Evolutionary conservation across 2,888 invertebrate species (phyloP).

Genomic region (Drosophila subquinaria): DNA sequence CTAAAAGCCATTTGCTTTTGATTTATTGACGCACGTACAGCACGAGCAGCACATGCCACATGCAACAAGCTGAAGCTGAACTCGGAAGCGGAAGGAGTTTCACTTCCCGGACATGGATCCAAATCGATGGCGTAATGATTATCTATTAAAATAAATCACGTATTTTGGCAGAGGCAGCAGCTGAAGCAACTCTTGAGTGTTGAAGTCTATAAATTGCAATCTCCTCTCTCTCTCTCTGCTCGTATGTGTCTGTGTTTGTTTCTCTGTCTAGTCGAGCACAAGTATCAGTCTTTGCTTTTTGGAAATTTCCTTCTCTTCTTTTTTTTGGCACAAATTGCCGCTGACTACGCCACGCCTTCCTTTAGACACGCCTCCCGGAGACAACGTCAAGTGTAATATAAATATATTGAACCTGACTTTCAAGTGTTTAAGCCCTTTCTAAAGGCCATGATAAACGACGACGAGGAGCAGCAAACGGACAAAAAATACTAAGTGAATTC

Average conservation of each 20-base stretch:
- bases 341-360: slow-evolving; percentile 40
- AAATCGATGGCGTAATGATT: slow-evolving; percentile 83
- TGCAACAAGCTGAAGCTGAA: slow-evolving; percentile 47
- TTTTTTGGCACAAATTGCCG: slow-evolving; percentile 52
- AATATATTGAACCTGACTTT: slow-evolving; percentile 77
- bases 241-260: not conserved
- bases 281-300: slow-evolving; percentile 22
- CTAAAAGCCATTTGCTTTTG: slow-evolving; percentile 77
- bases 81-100: slow-evolving; percentile 8
- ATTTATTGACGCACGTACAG: slow-evolving; percentile 76
- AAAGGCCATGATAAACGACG: slow-evolving; percentile 55
- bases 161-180: slow-evolving; percentile 64
- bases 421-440: slow-evolving; percentile 79
- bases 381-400: slow-evolving; percentile 75
- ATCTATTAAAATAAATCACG: slow-evolving; percentile 84
- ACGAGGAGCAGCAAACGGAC: slow-evolving; percentile 26
- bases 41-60: slow-evolving; percentile 43
- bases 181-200: slow-evolving; percentile 53
- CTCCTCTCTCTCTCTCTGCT: not conserved
- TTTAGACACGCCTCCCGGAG: slow-evolving; percentile 27
- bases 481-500: slow-evolving; percentile 53
- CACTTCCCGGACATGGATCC: slow-evolving; percentile 55
- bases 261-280: slow-evolving; percentile 32
- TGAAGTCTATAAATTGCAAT: slow-evolving; percentile 80
- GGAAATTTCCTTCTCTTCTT: slow-evolving; percentile 26